Conservation (phyloP, 2,888 invertebrate species). For the Tachystola acroxantha region DNA sequence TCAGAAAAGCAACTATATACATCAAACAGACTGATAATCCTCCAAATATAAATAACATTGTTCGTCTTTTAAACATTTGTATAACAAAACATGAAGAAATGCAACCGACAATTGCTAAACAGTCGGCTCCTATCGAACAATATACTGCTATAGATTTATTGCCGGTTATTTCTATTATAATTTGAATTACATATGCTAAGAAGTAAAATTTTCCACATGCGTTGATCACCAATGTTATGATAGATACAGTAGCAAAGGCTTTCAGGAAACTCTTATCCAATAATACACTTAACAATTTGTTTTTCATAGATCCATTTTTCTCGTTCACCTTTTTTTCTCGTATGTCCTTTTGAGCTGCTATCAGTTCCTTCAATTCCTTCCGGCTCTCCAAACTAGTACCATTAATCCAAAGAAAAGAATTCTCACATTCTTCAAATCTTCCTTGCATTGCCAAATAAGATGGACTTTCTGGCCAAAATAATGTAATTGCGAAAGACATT, state of each 20-base stretch:
- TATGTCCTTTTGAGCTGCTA: slow-evolving; percentile 20
- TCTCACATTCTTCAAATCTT: slow-evolving; percentile 30
- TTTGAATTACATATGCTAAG: slow-evolving; percentile 30
- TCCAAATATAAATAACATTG: slow-evolving; percentile 29
- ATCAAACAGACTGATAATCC: slow-evolving; percentile 23
- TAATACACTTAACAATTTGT: neutral
- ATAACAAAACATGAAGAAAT: slow-evolving; percentile 26
- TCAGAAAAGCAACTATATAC: slow-evolving; percentile 24
- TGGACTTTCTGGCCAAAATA: slow-evolving; percentile 43
- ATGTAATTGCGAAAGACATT: slow-evolving; percentile 20
- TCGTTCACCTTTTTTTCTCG: neutral
- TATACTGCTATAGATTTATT: slow-evolving; percentile 29
- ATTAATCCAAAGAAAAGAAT: slow-evolving; percentile 30
- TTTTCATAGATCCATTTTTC: neutral
- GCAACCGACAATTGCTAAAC: slow-evolving; percentile 24
- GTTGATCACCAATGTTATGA: slow-evolving; percentile 27
- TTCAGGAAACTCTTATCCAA: neutral
- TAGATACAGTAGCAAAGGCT: slow-evolving; percentile 33
- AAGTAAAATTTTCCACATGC: slow-evolving; percentile 34
- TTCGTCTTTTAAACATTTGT: slow-evolving; percentile 27
- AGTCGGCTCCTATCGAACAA: slow-evolving; percentile 32
- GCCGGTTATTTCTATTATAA: slow-evolving; percentile 28
- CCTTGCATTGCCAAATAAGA: slow-evolving; percentile 35
- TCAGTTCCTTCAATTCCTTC: slow-evolving; percentile 25
- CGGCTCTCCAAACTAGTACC: slow-evolving; percentile 23